Evolutionary conservation across 1,140 invertebrate species (phyloP), one percentile per base, ranked within the genome.

Genomic region (Drosophila aff.): DNA sequence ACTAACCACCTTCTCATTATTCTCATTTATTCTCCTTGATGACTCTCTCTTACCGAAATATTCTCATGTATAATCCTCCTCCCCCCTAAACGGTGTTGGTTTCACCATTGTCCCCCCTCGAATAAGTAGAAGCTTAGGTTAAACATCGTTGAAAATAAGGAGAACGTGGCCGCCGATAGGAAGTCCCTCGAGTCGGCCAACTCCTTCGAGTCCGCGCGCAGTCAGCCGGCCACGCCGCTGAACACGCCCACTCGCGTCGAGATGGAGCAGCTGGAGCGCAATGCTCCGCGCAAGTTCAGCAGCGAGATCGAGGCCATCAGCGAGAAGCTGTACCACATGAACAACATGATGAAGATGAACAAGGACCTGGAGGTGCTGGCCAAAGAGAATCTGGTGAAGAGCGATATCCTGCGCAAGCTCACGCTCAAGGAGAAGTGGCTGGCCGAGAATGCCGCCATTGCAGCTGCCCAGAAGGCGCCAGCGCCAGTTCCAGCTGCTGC

Each of bases 391-490:
- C 59, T 93, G 10, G 92, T 93, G 4, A 93, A 92, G 52, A 92
- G 91, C 64, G 92, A 93, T 41, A 93, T 93, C 13, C 68, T 92
- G n/a, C 84, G 84, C 23, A 93, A 93, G 66, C 58, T 93, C 2
- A 92, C 84, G 5, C 76, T 93, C 11, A 93, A 93, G 60, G 92
- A 93, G 28, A 92, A 93, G 68, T 93, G 92, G 92, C 38, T 93
- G 18, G 86, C 84, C 4, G 92, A 93, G 55, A 92, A 84, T 63
- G 84, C 84, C 3, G 84, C 84, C 9, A 87, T 87, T 59, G 84
- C 84, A 9, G 84, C 84, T 50, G 60, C 58, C 4, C 43, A 28
- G 4, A 74, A 78, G 18, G 33, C 53, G 8, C 3, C 18, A 1
- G 10, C 21, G 6, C 16, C 18, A 1, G 11, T 16, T 4, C 16